These are phyloP conservation scores for Drosophila greeni DNA, from an alignment of 2,888 invertebrate genomes.

Conservation along the genomic window DNA sequence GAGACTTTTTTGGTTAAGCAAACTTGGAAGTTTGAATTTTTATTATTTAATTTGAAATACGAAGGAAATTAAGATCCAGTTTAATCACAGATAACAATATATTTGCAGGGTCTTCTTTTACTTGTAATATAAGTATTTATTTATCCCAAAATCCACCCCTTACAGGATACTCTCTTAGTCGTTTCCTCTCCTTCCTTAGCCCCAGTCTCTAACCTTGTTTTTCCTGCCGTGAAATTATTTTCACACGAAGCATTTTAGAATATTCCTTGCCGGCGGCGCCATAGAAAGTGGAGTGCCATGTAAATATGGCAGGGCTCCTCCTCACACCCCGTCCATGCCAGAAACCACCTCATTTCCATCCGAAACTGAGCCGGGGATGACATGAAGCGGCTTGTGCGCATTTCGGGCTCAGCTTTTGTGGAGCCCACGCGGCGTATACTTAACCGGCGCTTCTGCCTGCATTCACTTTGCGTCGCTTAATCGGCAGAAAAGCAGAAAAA, in stretches of 20 bases:
- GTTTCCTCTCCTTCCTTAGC: constrained; percentile 2
- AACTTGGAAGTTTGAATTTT: too few relatives aligned
- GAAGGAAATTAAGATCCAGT: background rate
- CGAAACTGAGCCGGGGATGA: constrained; percentile 15
- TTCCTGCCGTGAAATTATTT: constrained; percentile 65
- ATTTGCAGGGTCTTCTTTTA: background rate
- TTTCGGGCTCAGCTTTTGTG: constrained; percentile 49
- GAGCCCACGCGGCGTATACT: constrained; percentile 55
- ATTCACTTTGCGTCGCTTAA: constrained; percentile 38
- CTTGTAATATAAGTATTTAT: background rate
- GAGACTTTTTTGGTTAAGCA: background rate
- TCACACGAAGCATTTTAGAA: constrained; percentile 52
- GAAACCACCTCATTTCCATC: constrained; percentile 16
- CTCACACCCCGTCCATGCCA: background rate
- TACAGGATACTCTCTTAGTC: constrained; percentile 20
- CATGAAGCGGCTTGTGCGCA: constrained; percentile 43
- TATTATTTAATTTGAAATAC: too few relatives aligned
- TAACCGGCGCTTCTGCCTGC: constrained; percentile 49
- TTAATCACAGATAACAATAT: background rate
- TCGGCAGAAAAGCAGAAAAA: constrained; percentile 15
- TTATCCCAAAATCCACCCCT: background rate
- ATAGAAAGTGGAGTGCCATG: constrained; percentile 54
- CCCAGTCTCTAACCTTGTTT: constrained; percentile 60
- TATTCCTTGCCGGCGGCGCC: constrained; percentile 42
- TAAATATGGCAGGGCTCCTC: constrained; percentile 50